Conservation (phyloP, 2,888 invertebrate species). For the Eueremaeus valkanovi region DNA sequence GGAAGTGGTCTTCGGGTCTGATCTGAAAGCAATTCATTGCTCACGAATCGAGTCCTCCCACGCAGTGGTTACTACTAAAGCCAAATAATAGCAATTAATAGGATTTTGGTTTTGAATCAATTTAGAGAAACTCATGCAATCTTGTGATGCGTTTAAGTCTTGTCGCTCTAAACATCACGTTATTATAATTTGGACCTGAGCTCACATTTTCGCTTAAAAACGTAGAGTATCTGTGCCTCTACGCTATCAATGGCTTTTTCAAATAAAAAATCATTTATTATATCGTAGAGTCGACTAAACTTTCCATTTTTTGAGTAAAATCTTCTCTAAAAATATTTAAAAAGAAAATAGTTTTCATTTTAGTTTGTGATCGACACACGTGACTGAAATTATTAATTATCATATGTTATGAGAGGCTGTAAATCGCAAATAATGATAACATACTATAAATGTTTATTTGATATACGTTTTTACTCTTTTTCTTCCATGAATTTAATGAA, state of each 20-base stretch:
- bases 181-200: background rate
- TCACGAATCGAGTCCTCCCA: slow-evolving; percentile 30
- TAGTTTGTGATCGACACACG: background rate
- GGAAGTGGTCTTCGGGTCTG: slow-evolving; percentile 21
- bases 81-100: slow-evolving; percentile 10
- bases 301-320: too few species aligned
- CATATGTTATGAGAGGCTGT: background rate
- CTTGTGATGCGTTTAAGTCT: background rate
- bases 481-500: slow-evolving; percentile 1
- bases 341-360: background rate
- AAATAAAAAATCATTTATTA: too few species aligned
- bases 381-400: background rate
- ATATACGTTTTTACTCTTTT: background rate
- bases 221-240: background rate
- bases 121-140: slow-evolving; percentile 37
- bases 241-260: background rate
- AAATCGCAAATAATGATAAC: background rate
- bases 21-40: slow-evolving; percentile 1
- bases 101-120: slow-evolving; percentile 17
- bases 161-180: slow-evolving; percentile 9
- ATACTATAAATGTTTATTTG: slow-evolving; percentile 13
- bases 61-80: slow-evolving; percentile 11
- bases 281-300: too few species aligned
- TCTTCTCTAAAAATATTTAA: background rate
- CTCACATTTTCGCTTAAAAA: slow-evolving; percentile 2